Conservation (phyloP, 2,113 vertebrate genomes). For the Prionailurus viverrinus region DNA sequence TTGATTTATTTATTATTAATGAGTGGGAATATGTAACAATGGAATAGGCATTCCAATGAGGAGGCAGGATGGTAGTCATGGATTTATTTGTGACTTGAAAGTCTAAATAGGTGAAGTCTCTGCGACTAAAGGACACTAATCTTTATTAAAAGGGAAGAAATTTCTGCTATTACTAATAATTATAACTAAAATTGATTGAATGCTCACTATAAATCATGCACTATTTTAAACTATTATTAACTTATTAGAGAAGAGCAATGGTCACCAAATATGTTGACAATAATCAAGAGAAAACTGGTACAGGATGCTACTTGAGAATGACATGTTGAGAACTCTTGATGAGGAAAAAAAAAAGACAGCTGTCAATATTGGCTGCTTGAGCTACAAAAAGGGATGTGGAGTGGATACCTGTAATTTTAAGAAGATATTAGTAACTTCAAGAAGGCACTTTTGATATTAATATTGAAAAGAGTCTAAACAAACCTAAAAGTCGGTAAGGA, state of each 20-base stretch:
- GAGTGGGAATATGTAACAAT: neutral
- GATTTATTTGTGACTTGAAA: neutral
- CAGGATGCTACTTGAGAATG: neutral
- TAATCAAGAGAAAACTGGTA: neutral
- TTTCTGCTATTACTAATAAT: neutral
- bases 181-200: neutral
- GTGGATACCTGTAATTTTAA: neutral
- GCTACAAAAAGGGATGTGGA: neutral
- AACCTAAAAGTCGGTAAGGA: neutral
- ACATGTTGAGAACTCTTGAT: neutral
- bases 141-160: neutral
- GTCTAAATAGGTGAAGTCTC: neutral
- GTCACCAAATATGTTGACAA: neutral
- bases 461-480: neutral
- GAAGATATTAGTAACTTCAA: neutral
- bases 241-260: neutral
- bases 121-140: neutral
- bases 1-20: constrained; percentile 37
- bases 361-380: neutral
- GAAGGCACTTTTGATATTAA: neutral
- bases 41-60: neutral
- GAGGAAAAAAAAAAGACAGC: neutral
- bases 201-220: neutral
- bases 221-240: neutral
- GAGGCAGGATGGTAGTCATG: neutral